A percentile compares a stretch with the other conserved stretches of the same genome.
phyloP scores from a whole-genome alignment of 2,888 invertebrate genomes.

The Mystacides longicornis region DNA sequence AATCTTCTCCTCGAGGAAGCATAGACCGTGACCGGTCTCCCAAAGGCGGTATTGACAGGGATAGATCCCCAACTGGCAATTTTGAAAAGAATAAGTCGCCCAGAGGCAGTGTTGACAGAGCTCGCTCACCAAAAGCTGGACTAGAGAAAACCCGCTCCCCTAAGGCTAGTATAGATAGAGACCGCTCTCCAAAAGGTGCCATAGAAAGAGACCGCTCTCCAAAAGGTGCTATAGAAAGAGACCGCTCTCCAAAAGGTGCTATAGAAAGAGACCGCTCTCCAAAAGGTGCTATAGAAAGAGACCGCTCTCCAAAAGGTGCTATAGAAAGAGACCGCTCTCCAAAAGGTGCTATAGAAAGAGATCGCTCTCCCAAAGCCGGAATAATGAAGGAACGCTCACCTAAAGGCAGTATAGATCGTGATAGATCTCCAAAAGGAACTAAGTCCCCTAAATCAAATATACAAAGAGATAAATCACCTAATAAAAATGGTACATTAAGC shows the following conservation, averaged over 20 bases:
- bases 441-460: constrained; percentile 50
- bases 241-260: constrained; percentile 31
- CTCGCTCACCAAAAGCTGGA: constrained; percentile 44
- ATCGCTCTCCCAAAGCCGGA: constrained; percentile 41
- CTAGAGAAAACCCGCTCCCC: constrained; percentile 43
- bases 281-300: constrained; percentile 42
- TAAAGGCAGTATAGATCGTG: constrained; percentile 42
- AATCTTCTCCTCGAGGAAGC: constrained; percentile 45
- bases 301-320: constrained; percentile 39
- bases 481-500: constrained; percentile 42
- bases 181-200: constrained; percentile 35
- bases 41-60: constrained; percentile 35
- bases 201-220: constrained; percentile 45
- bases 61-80: constrained; percentile 27
- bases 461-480: constrained; percentile 28
- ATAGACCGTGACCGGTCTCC: constrained; percentile 29
- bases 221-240: constrained; percentile 38
- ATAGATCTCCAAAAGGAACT: constrained; percentile 33
- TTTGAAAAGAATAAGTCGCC: constrained; percentile 44
- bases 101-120: constrained; percentile 39
- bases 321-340: constrained; percentile 39
- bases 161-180: constrained; percentile 37
- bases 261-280: constrained; percentile 48
- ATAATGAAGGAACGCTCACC: constrained; percentile 44
- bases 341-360: constrained; percentile 42